These are phyloP conservation scores for Agrypnia vestita DNA, from an alignment of 1,140 invertebrate genomes.

Conservation along the genomic window DNA sequence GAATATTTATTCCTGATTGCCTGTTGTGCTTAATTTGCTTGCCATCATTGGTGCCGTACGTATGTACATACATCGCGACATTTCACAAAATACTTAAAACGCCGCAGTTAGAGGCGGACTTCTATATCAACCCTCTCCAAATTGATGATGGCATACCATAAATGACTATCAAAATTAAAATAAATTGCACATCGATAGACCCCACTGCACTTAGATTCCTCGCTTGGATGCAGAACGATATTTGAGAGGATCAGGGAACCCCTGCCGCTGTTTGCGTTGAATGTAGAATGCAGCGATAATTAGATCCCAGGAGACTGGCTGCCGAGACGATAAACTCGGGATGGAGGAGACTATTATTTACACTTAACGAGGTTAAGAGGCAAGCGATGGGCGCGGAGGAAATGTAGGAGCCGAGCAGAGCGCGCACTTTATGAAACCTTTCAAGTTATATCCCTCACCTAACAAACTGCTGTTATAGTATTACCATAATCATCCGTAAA, in stretches of 20 bases:
- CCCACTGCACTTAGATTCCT: too few species aligned
- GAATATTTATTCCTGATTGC: too few species aligned
- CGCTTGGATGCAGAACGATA: neutral
- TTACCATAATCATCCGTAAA: too few species aligned
- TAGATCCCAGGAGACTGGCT: conserved; percentile 16
- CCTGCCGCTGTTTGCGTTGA: conserved; percentile 4
- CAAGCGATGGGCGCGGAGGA: neutral
- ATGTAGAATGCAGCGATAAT: conserved; percentile 28
- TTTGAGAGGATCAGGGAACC: neutral
- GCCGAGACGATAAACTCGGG: conserved; percentile 15
- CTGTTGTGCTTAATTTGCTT: too few species aligned
- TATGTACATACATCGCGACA: too few species aligned
- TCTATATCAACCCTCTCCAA: too few species aligned
- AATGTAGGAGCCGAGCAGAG: neutral
- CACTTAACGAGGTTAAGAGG: conserved; percentile 21
- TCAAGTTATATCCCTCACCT: neutral
- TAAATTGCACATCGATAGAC: too few species aligned
- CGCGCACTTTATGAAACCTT: neutral
- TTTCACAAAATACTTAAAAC: too few species aligned
- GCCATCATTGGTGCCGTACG: too few species aligned
- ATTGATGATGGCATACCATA: too few species aligned
- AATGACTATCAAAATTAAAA: too few species aligned
- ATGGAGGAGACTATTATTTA: conserved; percentile 26
- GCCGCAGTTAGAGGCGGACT: too few species aligned
- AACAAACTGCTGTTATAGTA: neutral